Base-by-base conservation (phyloP, 2,888 invertebrate species). In the Drosophila meridionalis region DNA sequence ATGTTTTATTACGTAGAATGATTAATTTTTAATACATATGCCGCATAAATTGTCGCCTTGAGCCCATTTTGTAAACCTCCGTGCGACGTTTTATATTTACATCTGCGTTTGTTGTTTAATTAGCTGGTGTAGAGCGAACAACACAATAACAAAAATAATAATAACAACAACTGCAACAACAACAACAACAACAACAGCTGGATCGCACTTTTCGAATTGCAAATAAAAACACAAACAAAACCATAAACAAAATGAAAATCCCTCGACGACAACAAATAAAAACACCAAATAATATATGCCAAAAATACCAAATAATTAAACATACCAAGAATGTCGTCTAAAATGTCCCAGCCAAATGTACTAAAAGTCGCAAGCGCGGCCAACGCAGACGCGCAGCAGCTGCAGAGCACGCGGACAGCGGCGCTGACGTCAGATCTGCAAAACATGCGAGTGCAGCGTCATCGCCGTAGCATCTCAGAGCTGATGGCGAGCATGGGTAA, bases 381-480 rank as follows among this genome's bases (percentile, higher is more conserved):
- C 45, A 45, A 14, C 32, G 52, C 56, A n/a, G 79, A 72, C 48
- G 38, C 66, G 45, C 70, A 55, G 38, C 69, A 84, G 34, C 61
- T 82, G 68, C 79, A 75, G 47, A 47, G 53, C 14, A 47, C 72
- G 2, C 45, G 50, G 34, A 56, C 56, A 7, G 66, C 71, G 69
- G 34, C 78, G 60, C 50, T 69, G 69, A 53, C 70, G 38, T 62
- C 66, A 48, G 73, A 59, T 30, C 12, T 74, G 71, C 81, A 71
- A 12, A 53, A 57, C 12, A 36, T 70, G 47, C 69, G 90, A 65
- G 84, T 91, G 76, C 89, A 78, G 78, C 92, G 92, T 73, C 93
- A 93, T 87, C 92, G 92, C 69, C 92, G 93, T 70, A 93, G 93
- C 84, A 93, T 93, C 66, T 93, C 93, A 76, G 93, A 93, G 86